phyloP scores from a whole-genome alignment of 2,888 invertebrate species.

The Hedychridium roseum region DNA sequence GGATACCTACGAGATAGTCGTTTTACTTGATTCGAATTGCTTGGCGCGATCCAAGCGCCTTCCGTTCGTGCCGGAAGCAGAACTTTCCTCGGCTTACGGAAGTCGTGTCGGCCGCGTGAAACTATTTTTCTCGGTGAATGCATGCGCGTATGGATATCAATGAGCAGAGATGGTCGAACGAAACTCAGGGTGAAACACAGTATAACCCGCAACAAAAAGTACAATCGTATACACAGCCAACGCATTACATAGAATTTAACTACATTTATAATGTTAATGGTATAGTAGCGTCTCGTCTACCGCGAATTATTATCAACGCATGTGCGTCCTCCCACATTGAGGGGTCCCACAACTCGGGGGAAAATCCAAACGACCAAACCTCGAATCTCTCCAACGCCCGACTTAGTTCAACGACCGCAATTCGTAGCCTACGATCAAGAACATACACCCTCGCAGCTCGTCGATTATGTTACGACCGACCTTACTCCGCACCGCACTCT shows the following conservation, averaged over 20 bases:
- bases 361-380: conserved; percentile 23
- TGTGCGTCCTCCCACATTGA: conserved; percentile 6
- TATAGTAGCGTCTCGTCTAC: conserved; percentile 21
- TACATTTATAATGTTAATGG: conserved; percentile 28
- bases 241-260: conserved; percentile 51
- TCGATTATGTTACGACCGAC: conserved; percentile 18
- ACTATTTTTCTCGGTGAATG: no score
- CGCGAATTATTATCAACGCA: conserved; percentile 27
- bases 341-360: no score
- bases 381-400: conserved; percentile 11
- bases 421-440: conserved; percentile 11
- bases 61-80: no score
- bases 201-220: conserved; percentile 62
- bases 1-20: no score
- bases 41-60: no score
- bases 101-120: no score
- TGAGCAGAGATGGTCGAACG: conserved; percentile 38
- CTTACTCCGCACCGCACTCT: conserved; percentile 20
- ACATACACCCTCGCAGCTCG: conserved; percentile 16
- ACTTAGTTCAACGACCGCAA: no score
- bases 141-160: conserved; percentile 36
- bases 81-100: no score
- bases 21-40: no score
- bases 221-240: conserved; percentile 64
- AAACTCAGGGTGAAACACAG: conserved; percentile 62